Evolutionary conservation across 2,797 vertebrate genomes (phyloP).

Genomic region (Lophotriccus pileatus): DNA sequence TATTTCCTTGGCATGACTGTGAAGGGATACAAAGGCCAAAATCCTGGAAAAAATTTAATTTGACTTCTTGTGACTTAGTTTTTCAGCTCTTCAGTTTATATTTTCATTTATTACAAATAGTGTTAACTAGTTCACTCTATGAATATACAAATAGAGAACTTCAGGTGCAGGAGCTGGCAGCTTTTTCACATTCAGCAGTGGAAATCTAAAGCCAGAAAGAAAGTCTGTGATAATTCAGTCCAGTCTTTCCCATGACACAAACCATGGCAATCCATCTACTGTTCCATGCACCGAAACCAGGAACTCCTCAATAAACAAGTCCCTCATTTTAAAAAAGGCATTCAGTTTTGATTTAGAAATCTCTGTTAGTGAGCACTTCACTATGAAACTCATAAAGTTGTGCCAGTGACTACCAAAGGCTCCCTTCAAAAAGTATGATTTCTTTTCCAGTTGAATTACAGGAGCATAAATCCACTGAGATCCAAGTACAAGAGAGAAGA

Average conservation of each 20-base stretch:
- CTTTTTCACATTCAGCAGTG: not conserved
- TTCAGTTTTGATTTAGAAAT: not conserved
- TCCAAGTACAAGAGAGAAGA: not conserved
- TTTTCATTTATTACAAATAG: not conserved
- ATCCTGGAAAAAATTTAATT: not conserved
- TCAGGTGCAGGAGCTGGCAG: not conserved
- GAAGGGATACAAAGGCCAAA: not conserved
- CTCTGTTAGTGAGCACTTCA: not conserved
- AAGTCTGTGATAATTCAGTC: not conserved
- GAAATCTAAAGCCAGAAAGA: not conserved
- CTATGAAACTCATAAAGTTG: not conserved
- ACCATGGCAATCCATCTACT: not conserved
- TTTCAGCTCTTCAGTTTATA: not conserved
- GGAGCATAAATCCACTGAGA: not conserved
- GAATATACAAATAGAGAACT: not conserved
- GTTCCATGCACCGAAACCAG: not conserved
- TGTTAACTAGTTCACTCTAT: not conserved
- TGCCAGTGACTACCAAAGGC: not conserved
- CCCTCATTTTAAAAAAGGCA: rapidly evolving
- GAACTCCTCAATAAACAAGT: not conserved
- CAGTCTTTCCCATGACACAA: not conserved
- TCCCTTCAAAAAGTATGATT: not conserved
- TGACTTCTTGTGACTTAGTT: not conserved
- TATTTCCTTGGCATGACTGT: not conserved
- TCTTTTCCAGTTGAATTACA: not conserved